Evolutionary conservation across 2,113 vertebrate species (phyloP).

Genomic region (Globicephala melas): DNA sequence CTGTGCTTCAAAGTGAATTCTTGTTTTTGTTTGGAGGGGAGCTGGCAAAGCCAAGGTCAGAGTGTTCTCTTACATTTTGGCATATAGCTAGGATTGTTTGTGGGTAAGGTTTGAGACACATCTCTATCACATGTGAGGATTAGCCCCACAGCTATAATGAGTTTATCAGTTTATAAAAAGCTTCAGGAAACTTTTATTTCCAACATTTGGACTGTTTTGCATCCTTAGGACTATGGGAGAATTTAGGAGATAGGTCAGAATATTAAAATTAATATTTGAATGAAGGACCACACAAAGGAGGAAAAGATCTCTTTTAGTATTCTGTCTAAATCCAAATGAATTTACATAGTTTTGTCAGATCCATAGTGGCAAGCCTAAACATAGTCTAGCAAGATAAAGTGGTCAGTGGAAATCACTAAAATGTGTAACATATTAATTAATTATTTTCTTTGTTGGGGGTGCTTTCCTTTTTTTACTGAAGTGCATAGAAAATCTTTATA

Average conservation of each 20-base stretch:
- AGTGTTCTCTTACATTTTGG: neutral
- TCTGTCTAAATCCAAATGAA: neutral
- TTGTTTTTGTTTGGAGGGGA: neutral
- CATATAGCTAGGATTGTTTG: neutral
- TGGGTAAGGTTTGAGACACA: neutral
- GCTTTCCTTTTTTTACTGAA: conserved; percentile 8
- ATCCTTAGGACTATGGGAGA: neutral
- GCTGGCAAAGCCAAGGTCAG: neutral
- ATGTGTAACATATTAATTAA: neutral
- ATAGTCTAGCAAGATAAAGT: neutral
- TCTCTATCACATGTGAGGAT: neutral
- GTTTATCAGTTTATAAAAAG: neutral
- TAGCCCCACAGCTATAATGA: neutral
- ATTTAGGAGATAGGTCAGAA: neutral
- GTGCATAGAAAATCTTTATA: neutral
- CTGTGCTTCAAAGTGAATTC: neutral
- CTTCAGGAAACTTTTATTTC: conserved; percentile 14
- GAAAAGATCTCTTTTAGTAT: neutral
- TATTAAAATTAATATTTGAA: conserved; percentile 28
- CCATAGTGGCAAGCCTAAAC: neutral
- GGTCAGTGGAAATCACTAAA: neutral
- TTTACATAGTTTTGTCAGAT: conserved; percentile 17
- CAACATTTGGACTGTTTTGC: neutral
- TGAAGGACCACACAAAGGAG: neutral
- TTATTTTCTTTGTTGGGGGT: neutral